Evolutionary conservation across 2,888 invertebrate genomes (phyloP).

Genomic region (Drosophila ezoana): DNA sequence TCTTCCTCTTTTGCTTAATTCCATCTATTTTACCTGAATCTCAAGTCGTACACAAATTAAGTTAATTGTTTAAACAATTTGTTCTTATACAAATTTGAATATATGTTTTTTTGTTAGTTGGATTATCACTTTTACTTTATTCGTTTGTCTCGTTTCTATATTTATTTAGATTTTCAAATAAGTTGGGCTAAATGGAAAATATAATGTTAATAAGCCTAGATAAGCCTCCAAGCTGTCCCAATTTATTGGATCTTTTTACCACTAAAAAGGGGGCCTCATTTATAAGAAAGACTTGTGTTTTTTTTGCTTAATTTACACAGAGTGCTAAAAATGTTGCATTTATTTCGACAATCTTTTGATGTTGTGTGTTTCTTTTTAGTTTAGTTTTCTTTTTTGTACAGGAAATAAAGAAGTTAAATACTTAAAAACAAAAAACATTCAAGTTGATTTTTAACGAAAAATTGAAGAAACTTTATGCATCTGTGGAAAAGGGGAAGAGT

Average conservation of each 20-base stretch:
- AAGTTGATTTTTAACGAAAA: constrained; percentile 43
- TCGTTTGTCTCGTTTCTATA: constrained; percentile 29
- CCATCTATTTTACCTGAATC: constrained; percentile 10
- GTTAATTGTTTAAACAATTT: constrained; percentile 13
- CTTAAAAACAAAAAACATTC: constrained; percentile 53
- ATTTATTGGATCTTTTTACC: too few relatives aligned
- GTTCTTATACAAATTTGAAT: constrained; percentile 50
- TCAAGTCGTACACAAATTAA: constrained; percentile 12
- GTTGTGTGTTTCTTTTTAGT: constrained; percentile 18
- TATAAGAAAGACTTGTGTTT: constrained; percentile 42
- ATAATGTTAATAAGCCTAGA: neutral
- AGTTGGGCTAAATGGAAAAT: neutral
- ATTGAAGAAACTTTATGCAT: constrained; percentile 35
- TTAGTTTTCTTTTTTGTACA: constrained; percentile 30
- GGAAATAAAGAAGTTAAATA: constrained; percentile 58
- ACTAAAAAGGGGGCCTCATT: constrained; percentile 9
- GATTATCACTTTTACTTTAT: constrained; percentile 69
- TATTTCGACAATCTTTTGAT: constrained; percentile 62
- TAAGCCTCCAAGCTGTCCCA: neutral
- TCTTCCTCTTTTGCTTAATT: neutral
- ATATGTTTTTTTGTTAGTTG: constrained; percentile 45
- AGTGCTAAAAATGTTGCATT: constrained; percentile 68
- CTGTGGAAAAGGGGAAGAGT: constrained; percentile 10
- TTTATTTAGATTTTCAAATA: neutral
- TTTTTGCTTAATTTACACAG: constrained; percentile 73